Percentiles rank a stretch among this genome's conserved stretches.
Evolutionary conservation across 2,797 vertebrate genomes (phyloP).

Genomic region (Gymnoscopelus braueri): DNA sequence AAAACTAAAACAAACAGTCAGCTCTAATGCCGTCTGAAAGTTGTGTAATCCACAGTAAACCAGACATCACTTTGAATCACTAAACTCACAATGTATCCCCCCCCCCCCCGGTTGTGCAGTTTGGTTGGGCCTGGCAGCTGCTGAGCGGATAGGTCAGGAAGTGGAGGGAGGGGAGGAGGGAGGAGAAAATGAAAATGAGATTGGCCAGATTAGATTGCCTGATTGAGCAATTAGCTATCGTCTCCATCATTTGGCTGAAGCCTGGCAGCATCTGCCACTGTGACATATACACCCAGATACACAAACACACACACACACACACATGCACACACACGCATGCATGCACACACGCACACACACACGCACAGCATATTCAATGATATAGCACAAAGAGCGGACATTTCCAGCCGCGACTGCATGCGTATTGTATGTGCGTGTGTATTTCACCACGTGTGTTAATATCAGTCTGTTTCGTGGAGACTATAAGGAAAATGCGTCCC

Average conservation of each 20-base stretch:
- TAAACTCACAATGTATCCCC: background rate
- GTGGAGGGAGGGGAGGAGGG: conserved; percentile 2
- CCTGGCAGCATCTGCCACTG: conserved; percentile 71
- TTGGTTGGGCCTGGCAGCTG: conserved; percentile 64
- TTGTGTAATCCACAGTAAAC: background rate
- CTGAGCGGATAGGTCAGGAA: conserved; percentile 59
- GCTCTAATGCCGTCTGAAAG: background rate
- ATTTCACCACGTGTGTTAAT: conserved; percentile 11
- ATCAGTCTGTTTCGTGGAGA: too few species aligned
- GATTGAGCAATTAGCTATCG: conserved; percentile 78
- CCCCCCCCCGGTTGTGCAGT: conserved; percentile 3
- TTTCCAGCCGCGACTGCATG: background rate
- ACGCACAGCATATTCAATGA: conserved; percentile 1
- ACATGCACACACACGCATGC: conserved; percentile 15
- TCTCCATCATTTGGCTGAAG: conserved; percentile 68
- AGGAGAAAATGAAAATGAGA: conserved; percentile 66
- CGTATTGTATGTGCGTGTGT: conserved; percentile 12
- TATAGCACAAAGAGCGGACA: conserved; percentile 3
- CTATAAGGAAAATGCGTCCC: background rate
- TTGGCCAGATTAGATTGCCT: conserved; percentile 77
- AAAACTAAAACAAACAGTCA: background rate
- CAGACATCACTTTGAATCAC: background rate
- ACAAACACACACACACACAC: conserved; percentile 32
- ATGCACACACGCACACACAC: background rate
- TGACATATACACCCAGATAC: conserved; percentile 22